Percentiles rank a stretch among this genome's conserved stretches.
Conservation (phyloP, 2,113 vertebrate species). For the Crotophaga sulcirostris region DNA sequence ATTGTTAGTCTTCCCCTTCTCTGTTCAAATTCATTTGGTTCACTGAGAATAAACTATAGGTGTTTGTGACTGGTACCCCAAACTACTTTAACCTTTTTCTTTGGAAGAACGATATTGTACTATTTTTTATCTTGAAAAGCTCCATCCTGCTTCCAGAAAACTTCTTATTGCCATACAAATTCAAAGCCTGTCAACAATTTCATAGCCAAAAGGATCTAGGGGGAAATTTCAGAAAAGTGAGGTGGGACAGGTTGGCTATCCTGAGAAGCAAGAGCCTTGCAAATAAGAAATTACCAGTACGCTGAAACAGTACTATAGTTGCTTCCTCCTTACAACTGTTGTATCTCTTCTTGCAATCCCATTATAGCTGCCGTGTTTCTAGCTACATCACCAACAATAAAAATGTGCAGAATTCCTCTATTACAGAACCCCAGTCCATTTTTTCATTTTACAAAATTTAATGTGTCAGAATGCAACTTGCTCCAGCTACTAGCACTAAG, state of each 20-base stretch:
- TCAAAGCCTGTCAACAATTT: background rate
- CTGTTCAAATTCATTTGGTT: background rate
- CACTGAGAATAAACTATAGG: background rate
- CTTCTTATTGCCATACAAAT: background rate
- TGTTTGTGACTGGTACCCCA: background rate
- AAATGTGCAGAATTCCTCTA: slow-evolving; percentile 20
- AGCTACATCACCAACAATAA: slow-evolving; percentile 36
- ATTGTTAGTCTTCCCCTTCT: background rate
- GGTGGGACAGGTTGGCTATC: background rate
- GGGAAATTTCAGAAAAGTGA: background rate
- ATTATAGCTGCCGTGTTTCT: background rate
- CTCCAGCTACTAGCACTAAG: background rate
- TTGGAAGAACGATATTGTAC: background rate
- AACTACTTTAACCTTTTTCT: background rate
- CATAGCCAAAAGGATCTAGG: background rate
- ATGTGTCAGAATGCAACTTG: slow-evolving; percentile 54
- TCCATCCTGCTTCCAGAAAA: background rate
- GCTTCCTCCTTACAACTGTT: background rate
- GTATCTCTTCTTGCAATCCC: background rate
- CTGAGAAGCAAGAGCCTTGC: background rate
- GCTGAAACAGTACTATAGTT: background rate
- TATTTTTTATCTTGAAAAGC: background rate
- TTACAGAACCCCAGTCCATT: slow-evolving; percentile 18
- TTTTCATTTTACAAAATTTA: slow-evolving; percentile 44
- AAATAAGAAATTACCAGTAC: background rate